A percentile compares a stretch with the other conserved stretches of the same genome.
Conservation (phyloP, 2,888 invertebrate genomes). For the Drosophila paucipuncta region DNA sequence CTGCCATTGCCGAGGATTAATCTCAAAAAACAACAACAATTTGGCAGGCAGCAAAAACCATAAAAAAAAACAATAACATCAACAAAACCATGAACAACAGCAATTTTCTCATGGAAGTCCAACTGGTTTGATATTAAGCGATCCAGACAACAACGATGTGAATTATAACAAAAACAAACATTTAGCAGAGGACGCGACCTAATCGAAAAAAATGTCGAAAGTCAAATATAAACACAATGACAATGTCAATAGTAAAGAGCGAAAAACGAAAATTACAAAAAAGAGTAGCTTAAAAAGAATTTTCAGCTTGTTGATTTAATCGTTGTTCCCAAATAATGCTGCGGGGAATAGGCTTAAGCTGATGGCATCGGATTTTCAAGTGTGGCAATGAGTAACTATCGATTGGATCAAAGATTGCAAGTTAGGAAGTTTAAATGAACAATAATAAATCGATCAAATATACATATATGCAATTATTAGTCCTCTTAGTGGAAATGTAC, state of each 20-base stretch:
- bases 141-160: constrained; percentile 53
- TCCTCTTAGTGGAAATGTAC: neutral
- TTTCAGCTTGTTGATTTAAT: constrained; percentile 9
- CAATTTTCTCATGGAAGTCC: constrained; percentile 32
- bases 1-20: constrained; percentile 69
- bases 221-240: constrained; percentile 61
- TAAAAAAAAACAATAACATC: constrained; percentile 33
- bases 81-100: constrained; percentile 22
- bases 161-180: constrained; percentile 77
- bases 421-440: neutral
- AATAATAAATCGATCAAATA: neutral
- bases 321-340: neutral
- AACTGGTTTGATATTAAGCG: constrained; percentile 50
- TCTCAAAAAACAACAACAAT: constrained; percentile 64
- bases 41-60: constrained; percentile 49
- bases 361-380: neutral
- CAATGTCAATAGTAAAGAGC: constrained; percentile 58
- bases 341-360: neutral
- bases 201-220: constrained; percentile 72
- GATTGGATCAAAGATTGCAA: neutral
- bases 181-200: constrained; percentile 33
- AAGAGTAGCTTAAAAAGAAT: constrained; percentile 34
- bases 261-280: constrained; percentile 41
- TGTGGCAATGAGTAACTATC: neutral
- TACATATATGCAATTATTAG: neutral